phyloP scores from a whole-genome alignment of 2,113 vertebrate species.

The Octodon degus region DNA sequence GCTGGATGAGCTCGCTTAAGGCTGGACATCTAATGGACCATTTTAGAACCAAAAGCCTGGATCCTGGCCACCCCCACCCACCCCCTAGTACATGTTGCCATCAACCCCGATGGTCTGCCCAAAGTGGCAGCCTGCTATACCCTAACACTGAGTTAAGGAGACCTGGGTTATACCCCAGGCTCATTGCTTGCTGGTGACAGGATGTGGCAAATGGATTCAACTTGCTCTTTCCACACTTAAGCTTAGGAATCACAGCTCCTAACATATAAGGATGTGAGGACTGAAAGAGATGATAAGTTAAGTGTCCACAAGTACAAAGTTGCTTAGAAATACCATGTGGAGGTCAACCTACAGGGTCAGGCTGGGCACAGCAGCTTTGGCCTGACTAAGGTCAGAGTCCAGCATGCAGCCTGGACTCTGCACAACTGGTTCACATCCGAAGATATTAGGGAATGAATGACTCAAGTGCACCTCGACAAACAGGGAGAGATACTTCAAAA shows the following conservation, averaged over 20 bases:
- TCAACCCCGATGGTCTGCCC: background rate
- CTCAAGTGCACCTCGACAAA: background rate
- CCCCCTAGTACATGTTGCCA: background rate
- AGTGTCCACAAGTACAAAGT: background rate
- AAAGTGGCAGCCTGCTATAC: background rate
- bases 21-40: background rate
- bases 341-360: background rate
- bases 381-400: background rate
- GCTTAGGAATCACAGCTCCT: background rate
- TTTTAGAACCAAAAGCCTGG: background rate
- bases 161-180: background rate
- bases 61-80: background rate
- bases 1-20: background rate
- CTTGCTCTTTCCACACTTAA: background rate
- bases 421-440: background rate
- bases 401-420: fast-evolving
- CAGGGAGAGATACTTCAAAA: constrained; percentile 9
- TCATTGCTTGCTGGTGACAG: background rate
- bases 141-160: background rate
- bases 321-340: background rate
- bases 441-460: background rate
- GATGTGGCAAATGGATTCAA: background rate
- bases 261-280: background rate
- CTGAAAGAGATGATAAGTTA: background rate
- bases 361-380: background rate